Base-by-base conservation (phyloP, 2,797 vertebrate species). In the Rhinichthys osculus region DNA sequence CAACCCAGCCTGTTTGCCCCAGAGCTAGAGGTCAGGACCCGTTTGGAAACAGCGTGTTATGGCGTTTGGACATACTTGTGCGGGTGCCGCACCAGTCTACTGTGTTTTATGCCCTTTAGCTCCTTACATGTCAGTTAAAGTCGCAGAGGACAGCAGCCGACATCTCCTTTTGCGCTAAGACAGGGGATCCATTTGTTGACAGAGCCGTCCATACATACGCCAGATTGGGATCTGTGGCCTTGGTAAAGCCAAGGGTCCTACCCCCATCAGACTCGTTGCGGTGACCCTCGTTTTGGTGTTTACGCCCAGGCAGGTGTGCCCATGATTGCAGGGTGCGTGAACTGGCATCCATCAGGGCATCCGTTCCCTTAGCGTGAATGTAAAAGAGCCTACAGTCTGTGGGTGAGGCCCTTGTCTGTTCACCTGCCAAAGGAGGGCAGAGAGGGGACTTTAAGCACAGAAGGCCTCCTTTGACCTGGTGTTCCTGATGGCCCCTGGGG, bases 401-500 rank as follows among this genome's bases (percentile, higher is more conserved):
- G 86, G 91, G 91, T 91, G 90, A 91, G 91, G 88, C 88, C 82
- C 89, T 86, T 91, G 91, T 90, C 91, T 89, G 89, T 90, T 90
- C 81, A 88, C 79, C 89, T 90, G 91, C 87, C 91, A 90, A 72
- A 69, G 17, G 17, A 70, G 87, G 91, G 87, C 86, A 87, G 80
- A 52, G 50, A 54, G 3, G 23, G 89, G 78, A 77, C 85, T 89
- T 88, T 88, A 86, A 82, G 84, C 90, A 88, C 88, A 88, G 90
- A 90, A 87, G 86, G 87, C 82, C 82, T 86, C 82, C 42, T 35
- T 72, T 67, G 83, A 81, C 85, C 87, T 81, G 72, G 80, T 90
- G 88, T 86, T 87, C 78, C 79, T 54, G n/a, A 19, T 19, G 54
- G 77, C 86, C 80, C 73, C 21, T 6, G 1, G 40, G 89, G 86